These are phyloP conservation scores for Bursaphelenchus mucronatus DNA, from an alignment of 1,140 invertebrate species.

Conservation along the genomic window DNA sequence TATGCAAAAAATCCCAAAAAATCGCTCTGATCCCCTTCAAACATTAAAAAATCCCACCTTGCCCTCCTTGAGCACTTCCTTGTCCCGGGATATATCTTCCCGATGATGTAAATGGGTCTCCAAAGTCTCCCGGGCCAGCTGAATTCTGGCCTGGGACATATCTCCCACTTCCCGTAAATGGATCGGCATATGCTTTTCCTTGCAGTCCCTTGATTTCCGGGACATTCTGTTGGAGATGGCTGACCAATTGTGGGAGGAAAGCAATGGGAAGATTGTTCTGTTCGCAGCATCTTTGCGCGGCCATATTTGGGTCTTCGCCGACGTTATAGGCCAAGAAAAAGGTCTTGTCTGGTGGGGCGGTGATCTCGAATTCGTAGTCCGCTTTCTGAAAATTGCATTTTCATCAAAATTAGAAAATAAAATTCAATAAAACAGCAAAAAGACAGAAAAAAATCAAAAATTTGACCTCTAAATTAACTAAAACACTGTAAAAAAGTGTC, in stretches of 20 bases:
- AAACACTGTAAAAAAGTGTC: too few species aligned
- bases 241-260: constrained; percentile 66
- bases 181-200: constrained; percentile 50
- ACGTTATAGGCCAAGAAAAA: constrained; percentile 86
- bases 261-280: constrained; percentile 69
- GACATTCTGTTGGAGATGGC: constrained; percentile 68
- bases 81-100: constrained; percentile 22
- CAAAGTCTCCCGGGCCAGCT: constrained; percentile 18
- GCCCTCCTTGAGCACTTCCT: neutral
- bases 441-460: too few species aligned
- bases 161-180: constrained; percentile 63
- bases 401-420: constrained; percentile 8
- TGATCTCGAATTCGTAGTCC: constrained; percentile 89
- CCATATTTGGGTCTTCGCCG: constrained; percentile 68
- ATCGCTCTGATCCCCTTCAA: too few species aligned
- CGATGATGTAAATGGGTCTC: constrained; percentile 60
- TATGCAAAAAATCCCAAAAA: too few species aligned
- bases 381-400: constrained; percentile 71
- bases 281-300: constrained; percentile 69
- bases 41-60: neutral
- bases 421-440: too few species aligned
- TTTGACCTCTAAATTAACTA: too few species aligned
- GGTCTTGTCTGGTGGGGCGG: constrained; percentile 80
- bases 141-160: constrained; percentile 61
- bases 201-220: constrained; percentile 5